phyloP scores from a whole-genome alignment of 2,888 invertebrate species.

The Drosophila maculinotata region DNA sequence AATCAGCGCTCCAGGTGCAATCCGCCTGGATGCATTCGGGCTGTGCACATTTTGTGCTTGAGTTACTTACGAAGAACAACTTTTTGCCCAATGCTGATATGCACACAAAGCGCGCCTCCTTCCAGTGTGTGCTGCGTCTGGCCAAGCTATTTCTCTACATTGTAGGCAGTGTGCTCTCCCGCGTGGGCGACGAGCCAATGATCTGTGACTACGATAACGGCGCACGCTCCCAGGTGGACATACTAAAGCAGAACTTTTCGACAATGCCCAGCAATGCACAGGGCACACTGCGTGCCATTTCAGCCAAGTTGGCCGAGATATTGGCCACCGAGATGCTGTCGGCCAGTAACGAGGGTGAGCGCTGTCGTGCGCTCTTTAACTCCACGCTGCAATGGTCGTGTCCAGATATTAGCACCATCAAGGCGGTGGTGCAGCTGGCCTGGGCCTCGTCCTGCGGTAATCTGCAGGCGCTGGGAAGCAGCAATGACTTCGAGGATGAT shows the following conservation, averaged over 20 bases:
- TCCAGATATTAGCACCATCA: slow-evolving; percentile 90
- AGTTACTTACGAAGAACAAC: slow-evolving; percentile 93
- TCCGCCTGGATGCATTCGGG: slow-evolving; percentile 88
- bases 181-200: slow-evolving; percentile 87
- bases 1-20: slow-evolving; percentile 87
- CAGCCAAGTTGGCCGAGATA: slow-evolving; percentile 92
- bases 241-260: slow-evolving; percentile 93
- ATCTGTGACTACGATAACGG: slow-evolving; percentile 85
- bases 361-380: slow-evolving; percentile 86
- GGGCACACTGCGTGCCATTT: slow-evolving; percentile 92
- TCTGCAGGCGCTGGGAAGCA: slow-evolving; percentile 89
- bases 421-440: slow-evolving; percentile 90
- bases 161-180: slow-evolving; percentile 92
- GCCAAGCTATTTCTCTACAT: slow-evolving; percentile 95
- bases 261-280: slow-evolving; percentile 93
- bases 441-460: slow-evolving; percentile 92
- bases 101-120: slow-evolving; percentile 91
- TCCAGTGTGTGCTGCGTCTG: slow-evolving; percentile 94
- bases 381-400: slow-evolving; percentile 89
- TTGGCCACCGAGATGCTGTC: slow-evolving; percentile 90
- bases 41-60: slow-evolving; percentile 88
- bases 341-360: slow-evolving; percentile 85
- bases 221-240: slow-evolving; percentile 86
- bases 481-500: slow-evolving; percentile 85
- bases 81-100: slow-evolving; percentile 92